Evolutionary conservation across 1,140 invertebrate species (phyloP), one percentile per base, ranked within the genome.

Genomic region (Lucilia cuprina): DNA sequence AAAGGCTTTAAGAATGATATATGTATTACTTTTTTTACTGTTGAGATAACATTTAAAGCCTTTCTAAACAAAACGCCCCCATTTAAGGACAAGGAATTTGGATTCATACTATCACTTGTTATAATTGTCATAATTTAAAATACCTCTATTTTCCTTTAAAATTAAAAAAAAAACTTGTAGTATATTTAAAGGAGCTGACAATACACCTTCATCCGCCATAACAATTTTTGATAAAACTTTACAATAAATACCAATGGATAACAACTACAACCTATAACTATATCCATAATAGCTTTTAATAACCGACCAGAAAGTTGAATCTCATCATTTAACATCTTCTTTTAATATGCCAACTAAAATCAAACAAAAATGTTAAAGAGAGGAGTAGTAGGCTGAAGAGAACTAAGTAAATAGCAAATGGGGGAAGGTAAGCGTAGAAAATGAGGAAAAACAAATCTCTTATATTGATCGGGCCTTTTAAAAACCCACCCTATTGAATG

Each of bases 321-420:
- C 74, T 77, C 74, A 77, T 77, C 74, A 77, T 77, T 77, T 41
- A 77, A 41, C 74, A 77, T 77, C 74, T 77, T 77, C 34, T 41
- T 77, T 55, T 55, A 55, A 55, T 17, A 55, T 55, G 13, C 0
- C 12, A 14, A 55, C 4, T 55, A 55, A 55, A 55, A 14, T 41
- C 41, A 41, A 41, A 41, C 41, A 8, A 41, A 7, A 41, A 3
- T 3, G 41, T 41, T 41, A 2, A 30, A 30, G 41, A 41, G 41
- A 41, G 41, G 41, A 41, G 10, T 0, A 41, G 41, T 30, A 41
- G 41, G 5, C 5, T 2, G 10, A 41, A 41, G 41, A 41, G 10
- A 41, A n/a, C n/a, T n/a, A n/a, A 8, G 41, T 41, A 41, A 41
- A 41, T 5, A 5, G 41, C 41, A 2, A 55, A 14, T 17, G 50